Conservation (phyloP, 2,888 invertebrate genomes). For the Melieria omissa region DNA sequence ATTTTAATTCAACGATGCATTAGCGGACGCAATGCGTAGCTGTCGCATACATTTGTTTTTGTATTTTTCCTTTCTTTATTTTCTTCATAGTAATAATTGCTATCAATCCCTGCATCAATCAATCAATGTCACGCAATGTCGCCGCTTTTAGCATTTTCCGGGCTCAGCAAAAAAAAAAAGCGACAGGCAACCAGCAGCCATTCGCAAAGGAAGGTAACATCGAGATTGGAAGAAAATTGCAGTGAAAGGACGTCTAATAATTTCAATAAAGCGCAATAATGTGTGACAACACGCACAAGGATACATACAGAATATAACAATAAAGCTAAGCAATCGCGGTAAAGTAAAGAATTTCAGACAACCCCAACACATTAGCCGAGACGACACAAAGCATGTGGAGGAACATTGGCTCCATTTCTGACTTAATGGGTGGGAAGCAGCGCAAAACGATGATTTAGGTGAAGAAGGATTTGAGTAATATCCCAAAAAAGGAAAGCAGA, state of each 20-base stretch:
- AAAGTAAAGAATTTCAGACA: too few relatives aligned
- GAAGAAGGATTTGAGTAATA: too few relatives aligned
- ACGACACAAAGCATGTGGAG: too few relatives aligned
- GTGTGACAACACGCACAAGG: neutral
- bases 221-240: constrained; percentile 1
- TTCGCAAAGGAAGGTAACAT: neutral
- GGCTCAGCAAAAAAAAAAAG: neutral
- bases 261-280: neutral
- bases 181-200: neutral
- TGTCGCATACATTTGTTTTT: constrained; percentile 45
- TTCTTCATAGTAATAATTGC: constrained; percentile 48
- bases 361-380: too few relatives aligned
- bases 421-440: too few relatives aligned
- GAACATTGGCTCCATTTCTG: too few relatives aligned
- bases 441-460: too few relatives aligned
- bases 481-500: too few relatives aligned
- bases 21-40: too few relatives aligned
- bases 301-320: neutral
- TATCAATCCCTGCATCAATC: constrained; percentile 56
- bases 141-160: constrained; percentile 7
- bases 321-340: too few relatives aligned
- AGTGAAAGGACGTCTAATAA: constrained; percentile 7
- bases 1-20: too few relatives aligned
- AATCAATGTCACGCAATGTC: constrained; percentile 53
- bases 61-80: constrained; percentile 37